phyloP scores from a whole-genome alignment of 1,140 invertebrate species.

The Chelonus insularis region DNA sequence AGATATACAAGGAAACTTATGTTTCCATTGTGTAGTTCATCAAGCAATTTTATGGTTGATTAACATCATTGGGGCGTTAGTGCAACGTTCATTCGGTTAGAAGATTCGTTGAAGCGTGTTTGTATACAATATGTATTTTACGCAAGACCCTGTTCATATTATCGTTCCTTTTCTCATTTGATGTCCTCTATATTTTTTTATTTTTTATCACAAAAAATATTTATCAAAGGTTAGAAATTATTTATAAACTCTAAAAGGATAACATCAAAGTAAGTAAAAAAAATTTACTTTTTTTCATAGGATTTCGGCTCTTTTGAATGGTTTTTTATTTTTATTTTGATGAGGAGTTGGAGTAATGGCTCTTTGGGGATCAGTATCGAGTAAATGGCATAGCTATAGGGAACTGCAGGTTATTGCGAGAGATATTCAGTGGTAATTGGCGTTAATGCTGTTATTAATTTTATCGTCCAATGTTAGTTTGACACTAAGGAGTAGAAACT shows the following conservation, averaged over 20 bases:
- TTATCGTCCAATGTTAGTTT: neutral
- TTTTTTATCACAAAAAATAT: too few relatives aligned
- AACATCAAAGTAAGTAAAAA: too few relatives aligned
- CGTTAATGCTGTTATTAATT: constrained; percentile 18
- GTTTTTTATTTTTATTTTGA: neutral
- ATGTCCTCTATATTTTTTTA: too few relatives aligned
- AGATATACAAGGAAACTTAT: constrained; percentile 5
- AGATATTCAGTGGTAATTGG: constrained; percentile 12
- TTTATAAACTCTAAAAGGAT: too few relatives aligned
- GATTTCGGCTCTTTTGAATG: too few relatives aligned
- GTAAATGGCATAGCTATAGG: neutral
- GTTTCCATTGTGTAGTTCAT: neutral
- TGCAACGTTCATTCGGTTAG: constrained; percentile 12
- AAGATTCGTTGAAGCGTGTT: constrained; percentile 18
- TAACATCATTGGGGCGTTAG: constrained; percentile 17
- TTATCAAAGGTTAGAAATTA: too few relatives aligned
- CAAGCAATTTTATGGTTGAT: constrained; percentile 26
- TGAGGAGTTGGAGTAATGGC: neutral
- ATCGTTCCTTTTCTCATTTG: too few relatives aligned
- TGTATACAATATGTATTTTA: neutral
- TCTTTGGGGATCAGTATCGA: constrained; percentile 4
- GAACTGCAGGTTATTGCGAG: neutral
- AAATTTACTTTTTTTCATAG: too few relatives aligned
- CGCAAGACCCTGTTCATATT: neutral
- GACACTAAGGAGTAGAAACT: neutral